Evolutionary conservation across 1,140 invertebrate genomes (phyloP).

Genomic region (Lepidostoma basale): DNA sequence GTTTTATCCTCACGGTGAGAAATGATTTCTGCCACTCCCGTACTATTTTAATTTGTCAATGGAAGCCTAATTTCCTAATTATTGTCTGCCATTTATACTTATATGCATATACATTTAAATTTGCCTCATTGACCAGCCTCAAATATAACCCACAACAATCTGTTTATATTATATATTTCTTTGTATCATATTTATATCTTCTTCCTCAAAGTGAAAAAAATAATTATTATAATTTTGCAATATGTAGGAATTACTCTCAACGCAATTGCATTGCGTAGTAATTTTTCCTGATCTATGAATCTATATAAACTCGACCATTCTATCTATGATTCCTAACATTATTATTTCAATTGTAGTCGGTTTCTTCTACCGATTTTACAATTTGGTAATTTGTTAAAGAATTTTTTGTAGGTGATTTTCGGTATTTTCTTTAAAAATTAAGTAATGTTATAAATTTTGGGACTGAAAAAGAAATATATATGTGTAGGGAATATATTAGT

Average conservation of each 20-base stretch:
- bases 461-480: slow-evolving; percentile 16
- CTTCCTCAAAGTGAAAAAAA: too few species aligned
- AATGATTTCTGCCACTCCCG: neutral
- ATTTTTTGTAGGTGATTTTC: neutral
- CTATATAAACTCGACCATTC: slow-evolving; percentile 2
- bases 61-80: too few species aligned
- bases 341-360: too few species aligned
- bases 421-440: slow-evolving; percentile 16
- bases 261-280: neutral
- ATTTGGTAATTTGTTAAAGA: neutral
- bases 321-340: neutral
- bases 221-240: neutral
- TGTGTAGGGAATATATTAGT: slow-evolving; percentile 13
- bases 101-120: too few species aligned
- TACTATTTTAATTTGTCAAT: neutral
- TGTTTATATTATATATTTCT: too few species aligned
- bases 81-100: too few species aligned
- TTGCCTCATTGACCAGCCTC: too few species aligned
- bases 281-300: too few species aligned
- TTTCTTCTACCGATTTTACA: too few species aligned
- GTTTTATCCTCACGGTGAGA: too few species aligned
- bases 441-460: slow-evolving; percentile 13
- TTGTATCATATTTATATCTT: too few species aligned
- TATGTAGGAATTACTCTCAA: neutral
- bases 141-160: too few species aligned